Percentiles rank a stretch among this genome's conserved stretches.
Evolutionary conservation across 2,113 vertebrate genomes (phyloP).

Genomic region (Hydrochoerus hydrochaeris): DNA sequence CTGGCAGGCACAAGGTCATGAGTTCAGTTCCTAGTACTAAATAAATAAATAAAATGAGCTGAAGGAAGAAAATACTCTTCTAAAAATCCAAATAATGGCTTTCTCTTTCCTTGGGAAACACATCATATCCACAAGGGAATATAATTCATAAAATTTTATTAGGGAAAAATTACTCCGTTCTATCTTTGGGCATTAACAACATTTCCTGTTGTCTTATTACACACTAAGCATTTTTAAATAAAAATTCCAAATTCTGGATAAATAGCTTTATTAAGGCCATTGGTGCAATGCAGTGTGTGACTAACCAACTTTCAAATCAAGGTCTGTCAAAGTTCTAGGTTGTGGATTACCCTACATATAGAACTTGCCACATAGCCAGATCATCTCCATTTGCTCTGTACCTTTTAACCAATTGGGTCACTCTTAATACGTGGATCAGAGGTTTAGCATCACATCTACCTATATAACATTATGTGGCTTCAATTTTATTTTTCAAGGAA

Average conservation of each 20-base stretch:
- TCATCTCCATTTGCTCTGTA: not conserved
- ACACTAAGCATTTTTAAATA: not conserved
- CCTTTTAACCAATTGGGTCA: not conserved
- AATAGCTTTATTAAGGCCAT: not conserved
- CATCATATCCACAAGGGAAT: not conserved
- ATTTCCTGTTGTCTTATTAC: slow-evolving; percentile 2
- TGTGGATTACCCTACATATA: not conserved
- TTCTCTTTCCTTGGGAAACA: not conserved
- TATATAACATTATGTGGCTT: not conserved
- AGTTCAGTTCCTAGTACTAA: not conserved
- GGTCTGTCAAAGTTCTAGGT: too few relatives aligned
- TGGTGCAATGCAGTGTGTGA: not conserved
- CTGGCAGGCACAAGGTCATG: too few relatives aligned
- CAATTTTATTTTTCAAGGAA: not conserved
- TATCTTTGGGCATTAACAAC: not conserved
- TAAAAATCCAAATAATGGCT: not conserved
- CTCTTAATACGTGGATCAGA: not conserved
- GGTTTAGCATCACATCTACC: not conserved
- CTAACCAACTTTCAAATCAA: not conserved
- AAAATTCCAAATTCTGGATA: not conserved
- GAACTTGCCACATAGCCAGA: not conserved
- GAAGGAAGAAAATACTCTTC: not conserved
- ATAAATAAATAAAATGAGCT: slow-evolving; percentile 33
- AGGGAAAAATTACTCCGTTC: not conserved
- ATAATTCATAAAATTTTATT: not conserved